Evolutionary conservation across 2,888 invertebrate species (phyloP), one percentile per base, ranked within the genome.

Genomic region (Leptinotarsa juncta): DNA sequence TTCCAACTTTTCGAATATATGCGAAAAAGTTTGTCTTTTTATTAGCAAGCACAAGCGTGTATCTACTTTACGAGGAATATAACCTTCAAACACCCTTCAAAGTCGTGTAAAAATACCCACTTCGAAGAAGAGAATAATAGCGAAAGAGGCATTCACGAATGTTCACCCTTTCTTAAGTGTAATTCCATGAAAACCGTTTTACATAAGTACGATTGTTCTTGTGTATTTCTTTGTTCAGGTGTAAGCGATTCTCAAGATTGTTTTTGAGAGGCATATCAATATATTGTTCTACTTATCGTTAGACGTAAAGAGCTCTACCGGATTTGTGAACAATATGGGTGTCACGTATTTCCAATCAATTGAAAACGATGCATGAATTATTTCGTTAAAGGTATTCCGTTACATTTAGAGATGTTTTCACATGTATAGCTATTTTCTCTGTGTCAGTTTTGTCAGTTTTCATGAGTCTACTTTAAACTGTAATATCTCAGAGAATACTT

Each of bases 101-200:
- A 16, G 14, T 18, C 10, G 62, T 16, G 42, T 62, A 62, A 62
- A 62, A 42, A 62, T n/a, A 62, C 62, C 32, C 62, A 57, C 23
- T 57, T 20, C 51, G 5, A n/a, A 16, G 51, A 15, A 51, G 57
- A 57, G 57, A 16, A 57, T 57, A 57, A 57, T 15, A 20, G 14
- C 15, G 23, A 4, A 57, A 23, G 42, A 32, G 42, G 18, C 62
- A 62, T 42, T 62, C 62, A 62, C 42, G 42, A 62, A 62, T n/a
- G 62, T 62, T 62, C 42, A 62, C 42, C 42, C 62, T 62, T 62
- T 32, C 62, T 62, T 32, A 62, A 62, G 62, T 5, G 62, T 62
- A 62, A 62, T 62, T 62, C 42, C 32, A n/a, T 14, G 26, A 16
- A 60, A 62, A 18, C 42, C 16, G 32, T 18, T 42, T 32, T 3